Conservation (phyloP, 2,113 vertebrate species). For the rat (Rattus norvegicus) region DNA sequence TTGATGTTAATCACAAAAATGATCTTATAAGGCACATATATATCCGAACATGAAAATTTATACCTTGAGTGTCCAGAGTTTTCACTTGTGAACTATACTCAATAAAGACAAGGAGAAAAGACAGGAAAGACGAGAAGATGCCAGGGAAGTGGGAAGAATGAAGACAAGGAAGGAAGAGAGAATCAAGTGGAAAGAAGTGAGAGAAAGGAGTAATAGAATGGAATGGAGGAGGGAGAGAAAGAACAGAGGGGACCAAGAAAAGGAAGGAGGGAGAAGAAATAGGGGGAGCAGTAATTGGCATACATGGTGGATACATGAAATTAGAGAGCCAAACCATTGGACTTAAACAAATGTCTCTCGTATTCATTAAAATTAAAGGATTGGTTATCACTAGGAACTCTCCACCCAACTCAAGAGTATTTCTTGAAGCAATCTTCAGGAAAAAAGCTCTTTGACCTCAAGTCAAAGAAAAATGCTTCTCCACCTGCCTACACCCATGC, state of each 20-base stretch:
- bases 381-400: not conserved
- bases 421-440: not conserved
- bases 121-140: not conserved
- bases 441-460: not conserved
- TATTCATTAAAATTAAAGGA: not conserved
- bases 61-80: not conserved
- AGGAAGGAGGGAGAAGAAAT: not conserved
- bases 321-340: not conserved
- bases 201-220: too few relatives aligned
- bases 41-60: not conserved
- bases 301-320: not conserved
- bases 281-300: not conserved
- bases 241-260: not conserved
- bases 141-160: not conserved
- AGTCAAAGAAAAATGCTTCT: not conserved
- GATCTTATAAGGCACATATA: not conserved
- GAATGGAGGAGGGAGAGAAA: too few relatives aligned
- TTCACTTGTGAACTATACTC: not conserved
- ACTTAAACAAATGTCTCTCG: not conserved
- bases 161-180: not conserved
- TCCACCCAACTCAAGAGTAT: not conserved
- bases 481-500: not conserved
- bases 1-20: not conserved
- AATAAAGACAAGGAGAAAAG: not conserved
- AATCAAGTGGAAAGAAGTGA: too few relatives aligned